Evolutionary conservation across 2,797 vertebrate species (phyloP), one percentile per base, ranked within the genome.

Genomic region (Clarias laeviceps): DNA sequence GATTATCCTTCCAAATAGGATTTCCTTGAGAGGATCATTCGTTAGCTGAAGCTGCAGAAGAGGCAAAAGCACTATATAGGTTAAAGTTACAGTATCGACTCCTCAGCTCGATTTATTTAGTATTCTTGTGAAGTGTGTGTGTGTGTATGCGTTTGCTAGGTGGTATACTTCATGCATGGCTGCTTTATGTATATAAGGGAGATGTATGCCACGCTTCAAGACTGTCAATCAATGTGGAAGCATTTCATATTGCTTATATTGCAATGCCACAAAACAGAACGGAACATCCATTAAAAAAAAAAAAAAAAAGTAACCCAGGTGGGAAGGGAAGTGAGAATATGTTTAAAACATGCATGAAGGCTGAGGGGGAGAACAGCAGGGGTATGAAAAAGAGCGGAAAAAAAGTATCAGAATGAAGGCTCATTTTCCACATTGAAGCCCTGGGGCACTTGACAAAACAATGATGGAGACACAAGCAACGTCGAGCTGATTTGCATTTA

Each of bases 21-120:
- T 96, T 96, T 96, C 94, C 94, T 95, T 92, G 92, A 95, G 94
- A 93, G 94, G 94, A 95, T 94, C 94, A 95, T 95, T 96, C 93
- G 93, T 95, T 93, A 94, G 95, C 93, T 93, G 93, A 95, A 95
- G 93, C 93, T 93, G 92, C 93, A 94, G 92, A 94, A 92, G 94
- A 91, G 27, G 61, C 37, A 37, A 92, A 95, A 94, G 93, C 91
- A 91, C 92, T 92, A 92, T 92, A 93, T 93, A 93, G 95, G 94
- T 94, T 94, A 93, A 94, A 94, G 94, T 95, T 94, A 95, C 93
- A 93, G 94, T 95, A 95, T 95, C 92, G 90, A 93, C 94, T 93
- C 93, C 93, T 95, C 93, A 94, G 93, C 91, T 93, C 87, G 32
- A n/a, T 68, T 76, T 78, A n/a, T 59, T 62, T 5, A 50, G 72